Evolutionary conservation across 2,888 invertebrate genomes (phyloP), one percentile per base, ranked within the genome.

Genomic region (Ochropleura plecta): DNA sequence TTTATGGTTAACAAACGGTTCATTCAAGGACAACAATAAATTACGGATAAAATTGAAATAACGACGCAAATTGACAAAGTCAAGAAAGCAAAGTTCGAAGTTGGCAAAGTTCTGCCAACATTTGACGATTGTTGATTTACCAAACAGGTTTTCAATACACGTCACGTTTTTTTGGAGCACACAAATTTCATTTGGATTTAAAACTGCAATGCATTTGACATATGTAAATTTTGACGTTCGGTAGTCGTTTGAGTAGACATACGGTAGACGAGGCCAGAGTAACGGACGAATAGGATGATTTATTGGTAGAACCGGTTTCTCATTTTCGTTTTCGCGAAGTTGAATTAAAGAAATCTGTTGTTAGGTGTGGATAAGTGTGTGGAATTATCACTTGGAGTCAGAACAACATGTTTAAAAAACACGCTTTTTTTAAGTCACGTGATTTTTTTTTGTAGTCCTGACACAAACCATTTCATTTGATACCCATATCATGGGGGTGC

Each of bases 181-280:
- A 9, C 8, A 18, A 62, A 46, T 70, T 48, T 73, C 20, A 49
- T 62, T 9, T 16, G 20, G 9, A 20, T 65, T 69, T 18, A 73
- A 77, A 73, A 77, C 82, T 14, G 85, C 82, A 77, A 84, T 82
- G 82, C 76, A 84, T 64, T 14, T 70, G 51, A 72, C 60, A 72
- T 75, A 66, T 74, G 72, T 46, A 55, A 70, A 84, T 82, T 70
- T 70, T 53, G 48, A 59, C 82, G 70, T 62, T 30, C 14, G 9
- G 18, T 80, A 65, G 10, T 55, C 5, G 59, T 14, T 46, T 10
- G 30, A 63, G 72, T 20, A 84, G 79, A 85, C 83, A 44, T 53
- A 67, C 79, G 71, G 73, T 74, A 85, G 83, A 83, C 79, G 65
- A 78, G 60, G 53, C 53, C 51, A 63, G 57, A 77, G 53, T 85